These are phyloP conservation scores for Anticlea derivata DNA, from an alignment of 2,888 invertebrate genomes.

Conservation along the genomic window DNA sequence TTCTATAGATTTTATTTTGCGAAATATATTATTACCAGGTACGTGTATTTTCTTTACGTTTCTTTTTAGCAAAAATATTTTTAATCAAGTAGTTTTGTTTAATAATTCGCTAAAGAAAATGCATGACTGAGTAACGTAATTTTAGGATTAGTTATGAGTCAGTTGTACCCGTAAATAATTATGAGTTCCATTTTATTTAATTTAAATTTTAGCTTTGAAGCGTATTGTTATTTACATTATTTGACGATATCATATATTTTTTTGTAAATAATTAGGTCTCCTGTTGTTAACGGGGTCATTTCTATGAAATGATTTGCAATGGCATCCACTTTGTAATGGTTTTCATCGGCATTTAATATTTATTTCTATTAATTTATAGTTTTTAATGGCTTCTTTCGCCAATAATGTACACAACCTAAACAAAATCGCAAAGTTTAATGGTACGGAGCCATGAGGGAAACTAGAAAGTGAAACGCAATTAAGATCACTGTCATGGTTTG, in stretches of 20 bases:
- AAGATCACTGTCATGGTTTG: too few relatives aligned
- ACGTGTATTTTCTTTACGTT: slow-evolving; percentile 16
- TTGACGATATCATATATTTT: slow-evolving; percentile 9
- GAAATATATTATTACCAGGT: slow-evolving; percentile 11
- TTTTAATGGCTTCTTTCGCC: slow-evolving; percentile 1
- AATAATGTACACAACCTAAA: not conserved
- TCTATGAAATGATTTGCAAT: slow-evolving; percentile 26
- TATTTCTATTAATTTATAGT: slow-evolving; percentile 31
- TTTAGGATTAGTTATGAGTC: slow-evolving; percentile 6
- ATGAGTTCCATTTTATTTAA: slow-evolving; percentile 21
- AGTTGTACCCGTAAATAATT: slow-evolving; percentile 19
- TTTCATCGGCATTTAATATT: slow-evolving; percentile 39
- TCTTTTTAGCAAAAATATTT: not conserved
- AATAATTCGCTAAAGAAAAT: slow-evolving; percentile 2
- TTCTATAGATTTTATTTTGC: slow-evolving; percentile 21
- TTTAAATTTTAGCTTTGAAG: slow-evolving; percentile 33
- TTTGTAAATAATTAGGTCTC: slow-evolving; percentile 16
- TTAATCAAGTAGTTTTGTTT: not conserved
- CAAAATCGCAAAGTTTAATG: too few relatives aligned
- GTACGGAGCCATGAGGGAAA: too few relatives aligned
- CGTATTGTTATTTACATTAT: slow-evolving; percentile 29
- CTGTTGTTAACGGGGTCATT: slow-evolving; percentile 18
- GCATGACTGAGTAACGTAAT: slow-evolving; percentile 12
- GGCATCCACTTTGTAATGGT: slow-evolving; percentile 10
- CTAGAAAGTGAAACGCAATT: too few relatives aligned